A percentile compares a stretch with the other conserved stretches of the same genome.
Conservation (phyloP, 2,113 vertebrate genomes). For the Dermatemys mawii region DNA sequence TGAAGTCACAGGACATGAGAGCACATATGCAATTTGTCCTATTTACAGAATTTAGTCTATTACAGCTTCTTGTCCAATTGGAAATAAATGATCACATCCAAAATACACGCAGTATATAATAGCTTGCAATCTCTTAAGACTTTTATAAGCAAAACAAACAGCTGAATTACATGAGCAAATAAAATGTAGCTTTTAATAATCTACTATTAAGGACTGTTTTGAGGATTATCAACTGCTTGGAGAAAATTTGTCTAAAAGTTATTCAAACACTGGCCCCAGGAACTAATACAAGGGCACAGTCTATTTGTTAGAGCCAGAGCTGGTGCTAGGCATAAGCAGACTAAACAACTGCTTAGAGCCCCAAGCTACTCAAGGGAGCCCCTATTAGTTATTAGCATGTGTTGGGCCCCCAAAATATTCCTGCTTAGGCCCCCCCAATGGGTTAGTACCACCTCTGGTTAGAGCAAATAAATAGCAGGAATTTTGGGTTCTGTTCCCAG, state of each 20-base stretch:
- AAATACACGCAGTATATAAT: background rate
- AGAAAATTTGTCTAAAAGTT: background rate
- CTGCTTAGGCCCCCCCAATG: no score
- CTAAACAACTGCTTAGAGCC: no score
- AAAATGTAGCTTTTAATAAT: background rate
- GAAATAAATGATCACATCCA: background rate
- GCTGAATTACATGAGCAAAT: background rate
- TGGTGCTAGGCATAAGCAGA: no score
- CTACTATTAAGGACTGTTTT: background rate
- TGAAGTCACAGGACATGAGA: background rate
- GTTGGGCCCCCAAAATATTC: no score
- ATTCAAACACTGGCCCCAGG: background rate
- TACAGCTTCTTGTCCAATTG: background rate
- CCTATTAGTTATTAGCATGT: no score
- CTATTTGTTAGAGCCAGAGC: background rate
- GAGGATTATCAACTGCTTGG: background rate
- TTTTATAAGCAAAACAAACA: background rate
- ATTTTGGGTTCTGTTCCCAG: background rate
- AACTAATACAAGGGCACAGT: background rate
- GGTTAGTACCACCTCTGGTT: no score
- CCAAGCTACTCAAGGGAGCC: no score
- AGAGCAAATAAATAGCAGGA: background rate
- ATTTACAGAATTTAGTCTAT: background rate
- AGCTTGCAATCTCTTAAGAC: background rate
- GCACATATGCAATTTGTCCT: background rate